Base-by-base conservation (phyloP, 2,113 vertebrate species). In the Brachirus orientalis region DNA sequence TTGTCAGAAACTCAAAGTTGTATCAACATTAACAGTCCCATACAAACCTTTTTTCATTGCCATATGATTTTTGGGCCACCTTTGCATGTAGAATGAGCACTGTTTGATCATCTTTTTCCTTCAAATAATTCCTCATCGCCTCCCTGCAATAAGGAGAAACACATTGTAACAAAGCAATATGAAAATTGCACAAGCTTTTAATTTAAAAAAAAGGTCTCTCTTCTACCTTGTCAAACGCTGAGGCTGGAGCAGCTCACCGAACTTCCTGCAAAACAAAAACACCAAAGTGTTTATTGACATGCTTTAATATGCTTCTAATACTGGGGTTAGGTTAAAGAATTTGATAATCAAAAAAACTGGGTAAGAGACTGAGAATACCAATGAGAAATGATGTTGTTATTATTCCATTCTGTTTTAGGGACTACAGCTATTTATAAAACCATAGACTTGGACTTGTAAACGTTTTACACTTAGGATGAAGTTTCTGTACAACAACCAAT, bases 21-120 rank as follows among this genome's bases (percentile, higher is more conserved):
- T 4, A 41, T 46, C 28, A 8, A 11, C 3, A 13, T 38, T 1
- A 6, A 11, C 7, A 43, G 13, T 35, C 3, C 10, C 14, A 68
- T 7, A 77, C 86, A 45, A 46, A 98, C 97, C 97, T 95, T 93
- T 98, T 99, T 80, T 99, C 97, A 86, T 98, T 99, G 76, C 97
- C 97, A 1, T 99, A 99, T 0, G 97, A 99, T 80, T 98, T 99
- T 86, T 99, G 97, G 63, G 97, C 97, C 77, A 99, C 97, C 90
- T 99, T 99, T 0, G 97, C 97, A 16, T 99, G 97, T 56, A 98
- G 93, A 85, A 99, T 98, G 75, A 98, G 95, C 28, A 99, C 96
- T 9, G 97, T 99, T 86, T 99, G 97, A 94, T 99, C 97, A 22
- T 96, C 95, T 87, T 96, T 92, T 77, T 97, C 96, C 85, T 98